Base-by-base conservation (phyloP, 2,888 invertebrate species). In the Ennomos quercinarius region DNA sequence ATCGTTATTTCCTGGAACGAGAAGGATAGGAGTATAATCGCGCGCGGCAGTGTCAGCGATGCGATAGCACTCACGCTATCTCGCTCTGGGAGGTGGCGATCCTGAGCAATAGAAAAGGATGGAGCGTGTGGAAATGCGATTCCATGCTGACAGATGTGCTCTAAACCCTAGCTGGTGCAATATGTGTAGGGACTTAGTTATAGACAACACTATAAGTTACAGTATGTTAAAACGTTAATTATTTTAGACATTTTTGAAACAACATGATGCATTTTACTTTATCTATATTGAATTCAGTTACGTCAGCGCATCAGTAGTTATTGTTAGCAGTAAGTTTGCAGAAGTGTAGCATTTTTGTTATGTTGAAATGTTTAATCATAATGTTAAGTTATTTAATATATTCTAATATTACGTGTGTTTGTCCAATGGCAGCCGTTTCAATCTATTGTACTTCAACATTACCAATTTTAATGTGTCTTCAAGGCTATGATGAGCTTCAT, bases 341-440 rank as follows among this genome's bases (percentile, higher is more conserved):
- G 66, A 66, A n/a, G 64, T 68, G 68, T 55, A 56, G 54, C 66
- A 63, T 63, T 69, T 64, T 69, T 64, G 62, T 66, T 71, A 61
- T 64, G 47, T 61, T 64, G 61, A 61, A 55, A 51, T 61, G 55
- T 47, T 61, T 51, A 61, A 61, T 61, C 60, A 55, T 35, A 52
- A 47, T 45, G 42, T 50, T 61, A 61, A 42, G 52, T 53, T 44
- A 38, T 46, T 46, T 46, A 17, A 40, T 38, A 27, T 27, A 27
- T 27, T 27, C 5, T 27, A 12, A 50, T 37, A 11, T 41, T 44
- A 45, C 10, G 42, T 40, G 53, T 41, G 17, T 43, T 37, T 46
- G 37, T 53, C 52, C 40, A 11, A 44, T 44, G 59, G 53, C 27
- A 9, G 17, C 45, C 37, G 34, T 13, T 17, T 43, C 34, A 42